Conservation (phyloP, 2,797 vertebrate species). For the Apogon hyalosoma region DNA sequence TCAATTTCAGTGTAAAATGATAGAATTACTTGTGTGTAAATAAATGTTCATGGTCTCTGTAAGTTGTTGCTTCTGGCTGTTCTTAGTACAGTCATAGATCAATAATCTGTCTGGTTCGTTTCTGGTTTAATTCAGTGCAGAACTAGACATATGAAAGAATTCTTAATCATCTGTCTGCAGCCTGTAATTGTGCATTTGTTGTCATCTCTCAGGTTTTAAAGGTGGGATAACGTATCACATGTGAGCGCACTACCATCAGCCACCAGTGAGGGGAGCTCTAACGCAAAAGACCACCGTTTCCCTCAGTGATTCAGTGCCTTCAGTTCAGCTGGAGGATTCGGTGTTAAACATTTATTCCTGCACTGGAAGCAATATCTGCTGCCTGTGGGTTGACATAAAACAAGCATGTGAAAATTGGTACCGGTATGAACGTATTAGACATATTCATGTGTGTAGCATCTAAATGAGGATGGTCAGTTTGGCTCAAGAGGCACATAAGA, state of each 20-base stretch:
- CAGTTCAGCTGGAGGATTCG: slow-evolving; percentile 20
- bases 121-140: neutral
- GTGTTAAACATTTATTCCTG: slow-evolving; percentile 29
- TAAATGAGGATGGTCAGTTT: neutral
- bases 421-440: neutral
- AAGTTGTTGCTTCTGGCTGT: too few relatives aligned
- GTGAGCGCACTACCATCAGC: neutral
- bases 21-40: too few relatives aligned
- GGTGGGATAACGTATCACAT: neutral
- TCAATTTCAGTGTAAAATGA: too few relatives aligned
- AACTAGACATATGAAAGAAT: neutral
- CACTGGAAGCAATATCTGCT: neutral
- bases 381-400: neutral
- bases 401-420: neutral
- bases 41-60: neutral
- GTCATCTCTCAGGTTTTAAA: neutral
- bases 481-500: neutral
- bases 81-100: neutral
- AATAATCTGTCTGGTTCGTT: neutral
- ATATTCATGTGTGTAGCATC: neutral
- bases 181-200: neutral
- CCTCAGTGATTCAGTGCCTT: neutral
- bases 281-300: slow-evolving; percentile 16
- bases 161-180: neutral
- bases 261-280: slow-evolving; percentile 59